phyloP scores from a whole-genome alignment of 2,113 vertebrate genomes.

The Kryptolebias marmoratus region DNA sequence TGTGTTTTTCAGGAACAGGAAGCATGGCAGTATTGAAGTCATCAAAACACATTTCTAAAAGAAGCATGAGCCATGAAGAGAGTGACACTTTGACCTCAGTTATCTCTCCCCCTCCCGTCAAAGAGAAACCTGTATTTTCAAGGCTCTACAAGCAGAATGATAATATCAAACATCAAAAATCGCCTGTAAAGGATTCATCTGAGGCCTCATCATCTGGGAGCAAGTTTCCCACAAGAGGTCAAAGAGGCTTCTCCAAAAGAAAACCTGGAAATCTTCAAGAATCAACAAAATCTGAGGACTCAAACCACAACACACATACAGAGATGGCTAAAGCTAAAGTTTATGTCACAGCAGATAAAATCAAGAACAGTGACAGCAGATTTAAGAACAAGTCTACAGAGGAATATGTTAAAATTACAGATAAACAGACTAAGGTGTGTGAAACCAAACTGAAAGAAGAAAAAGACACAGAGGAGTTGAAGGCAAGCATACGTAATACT shows the following conservation, averaged over 20 bases:
- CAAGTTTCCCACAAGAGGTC: conserved; percentile 62
- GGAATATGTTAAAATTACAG: conserved; percentile 1
- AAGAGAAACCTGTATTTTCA: conserved; percentile 44
- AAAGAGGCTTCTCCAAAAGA: conserved; percentile 54
- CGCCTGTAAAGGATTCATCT: conserved; percentile 45
- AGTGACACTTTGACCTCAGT: conserved; percentile 29
- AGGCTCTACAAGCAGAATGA: conserved; percentile 51
- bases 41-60: conserved; percentile 54
- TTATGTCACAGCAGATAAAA: not conserved
- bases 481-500: not conserved
- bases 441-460: conserved; percentile 17
- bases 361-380: not conserved
- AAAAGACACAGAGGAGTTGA: not conserved
- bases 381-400: conserved; percentile 17
- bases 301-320: not conserved
- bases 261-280: conserved; percentile 34
- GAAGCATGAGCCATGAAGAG: conserved; percentile 46
- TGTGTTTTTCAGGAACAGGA: conserved; percentile 63
- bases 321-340: conserved; percentile 11
- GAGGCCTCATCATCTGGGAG: conserved; percentile 38
- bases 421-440: not conserved
- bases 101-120: conserved; percentile 47
- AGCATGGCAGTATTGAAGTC: conserved; percentile 20
- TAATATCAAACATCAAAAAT: conserved; percentile 45
- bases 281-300: conserved; percentile 17